These are phyloP conservation scores for Agrypnia vestita DNA, from an alignment of 1,140 invertebrate genomes.

Conservation along the genomic window DNA sequence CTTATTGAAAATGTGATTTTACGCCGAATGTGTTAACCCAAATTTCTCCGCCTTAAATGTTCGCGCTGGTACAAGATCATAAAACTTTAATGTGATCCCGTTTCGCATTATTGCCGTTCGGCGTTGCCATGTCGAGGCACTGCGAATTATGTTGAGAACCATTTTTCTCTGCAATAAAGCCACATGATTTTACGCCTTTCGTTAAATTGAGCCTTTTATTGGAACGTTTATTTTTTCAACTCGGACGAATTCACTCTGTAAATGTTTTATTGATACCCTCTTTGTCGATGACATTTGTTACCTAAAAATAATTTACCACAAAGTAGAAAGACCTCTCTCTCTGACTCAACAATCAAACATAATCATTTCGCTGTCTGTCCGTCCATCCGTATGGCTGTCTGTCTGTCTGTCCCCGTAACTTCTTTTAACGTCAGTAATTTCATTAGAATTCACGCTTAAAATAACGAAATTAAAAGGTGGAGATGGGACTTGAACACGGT, in stretches of 20 bases:
- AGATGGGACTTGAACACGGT: too few species aligned
- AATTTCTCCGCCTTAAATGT: slow-evolving; percentile 1
- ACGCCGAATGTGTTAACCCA: not conserved
- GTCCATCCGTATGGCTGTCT: too few species aligned
- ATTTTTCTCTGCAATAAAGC: slow-evolving; percentile 34
- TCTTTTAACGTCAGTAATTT: too few species aligned
- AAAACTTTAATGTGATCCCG: slow-evolving; percentile 31
- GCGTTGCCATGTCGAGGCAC: slow-evolving; percentile 9
- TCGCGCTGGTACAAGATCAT: slow-evolving; percentile 13
- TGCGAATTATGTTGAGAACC: slow-evolving; percentile 24
- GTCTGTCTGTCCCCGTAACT: too few species aligned
- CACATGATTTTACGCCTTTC: slow-evolving; percentile 20
- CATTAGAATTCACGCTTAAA: too few species aligned
- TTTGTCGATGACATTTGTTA: slow-evolving; percentile 32
- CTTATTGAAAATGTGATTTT: slow-evolving; percentile 37
- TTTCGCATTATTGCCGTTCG: slow-evolving; percentile 20
- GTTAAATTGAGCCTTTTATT: slow-evolving; percentile 10
- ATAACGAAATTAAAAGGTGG: too few species aligned
- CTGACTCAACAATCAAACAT: too few species aligned
- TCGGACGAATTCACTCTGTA: not conserved
- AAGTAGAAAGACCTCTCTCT: not conserved
- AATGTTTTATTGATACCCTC: slow-evolving; percentile 1
- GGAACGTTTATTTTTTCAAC: slow-evolving; percentile 28
- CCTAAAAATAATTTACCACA: slow-evolving; percentile 15
- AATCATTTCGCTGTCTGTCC: too few species aligned